Evolutionary conservation across 2,113 vertebrate species (phyloP).

Genomic region (Nansenia antarctica): DNA sequence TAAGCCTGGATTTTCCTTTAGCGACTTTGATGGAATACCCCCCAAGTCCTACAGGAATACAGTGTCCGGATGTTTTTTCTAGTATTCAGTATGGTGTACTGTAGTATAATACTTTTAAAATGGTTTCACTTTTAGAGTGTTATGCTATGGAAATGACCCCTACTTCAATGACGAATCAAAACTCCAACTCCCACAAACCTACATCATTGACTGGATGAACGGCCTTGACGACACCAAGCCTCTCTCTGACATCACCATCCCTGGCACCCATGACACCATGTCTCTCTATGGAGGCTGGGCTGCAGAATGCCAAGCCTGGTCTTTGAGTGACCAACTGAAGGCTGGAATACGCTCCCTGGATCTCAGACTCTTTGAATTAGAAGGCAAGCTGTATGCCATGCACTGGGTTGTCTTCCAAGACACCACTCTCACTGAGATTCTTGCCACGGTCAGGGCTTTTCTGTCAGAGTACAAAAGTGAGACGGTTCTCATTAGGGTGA

Average conservation of each 20-base stretch:
- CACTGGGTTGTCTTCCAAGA: conserved; percentile 71
- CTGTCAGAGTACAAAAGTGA: conserved; percentile 40
- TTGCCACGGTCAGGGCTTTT: conserved; percentile 42
- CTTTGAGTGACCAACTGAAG: conserved; percentile 68
- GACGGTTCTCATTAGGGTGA: conserved; percentile 69
- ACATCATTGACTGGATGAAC: conserved; percentile 72
- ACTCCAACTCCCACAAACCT: conserved; percentile 38
- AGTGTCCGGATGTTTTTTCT: too few relatives aligned
- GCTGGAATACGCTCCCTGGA: conserved; percentile 78
- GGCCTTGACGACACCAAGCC: conserved; percentile 53
- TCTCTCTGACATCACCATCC: conserved; percentile 73
- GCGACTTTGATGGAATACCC: too few relatives aligned
- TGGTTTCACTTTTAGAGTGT: conserved; percentile 19
- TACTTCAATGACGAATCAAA: conserved; percentile 46
- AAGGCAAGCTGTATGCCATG: conserved; percentile 64
- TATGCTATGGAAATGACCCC: conserved; percentile 15
- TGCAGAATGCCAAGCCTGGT: conserved; percentile 68
- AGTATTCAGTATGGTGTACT: too few relatives aligned
- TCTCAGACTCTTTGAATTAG: conserved; percentile 60
- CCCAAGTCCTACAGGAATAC: too few relatives aligned
- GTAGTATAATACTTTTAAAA: too few relatives aligned
- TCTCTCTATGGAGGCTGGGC: conserved; percentile 61
- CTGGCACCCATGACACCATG: conserved; percentile 79
- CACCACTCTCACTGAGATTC: conserved; percentile 30
- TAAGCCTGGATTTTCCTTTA: too few relatives aligned